phyloP scores from a whole-genome alignment of 2,113 vertebrate genomes.

The Chamaea fasciata region DNA sequence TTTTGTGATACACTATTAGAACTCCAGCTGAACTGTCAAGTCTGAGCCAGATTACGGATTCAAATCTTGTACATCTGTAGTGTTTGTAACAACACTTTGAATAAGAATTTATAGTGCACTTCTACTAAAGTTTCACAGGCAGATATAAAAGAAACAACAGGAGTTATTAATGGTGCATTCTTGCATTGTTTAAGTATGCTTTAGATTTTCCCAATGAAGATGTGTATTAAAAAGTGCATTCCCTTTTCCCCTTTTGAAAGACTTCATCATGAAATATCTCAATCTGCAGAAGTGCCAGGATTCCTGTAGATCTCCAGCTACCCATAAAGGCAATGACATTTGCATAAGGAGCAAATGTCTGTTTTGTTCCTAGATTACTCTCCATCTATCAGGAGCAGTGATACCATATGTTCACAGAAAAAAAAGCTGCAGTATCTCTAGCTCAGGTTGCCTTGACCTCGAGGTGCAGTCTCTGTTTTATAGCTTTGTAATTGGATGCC shows the following conservation, averaged over 20 bases:
- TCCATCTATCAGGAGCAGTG: constrained; percentile 39
- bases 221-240: neutral
- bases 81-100: neutral
- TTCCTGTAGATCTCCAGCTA: constrained; percentile 52
- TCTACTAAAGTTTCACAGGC: neutral
- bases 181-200: neutral
- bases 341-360: constrained; percentile 60
- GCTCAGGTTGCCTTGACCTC: constrained; percentile 58
- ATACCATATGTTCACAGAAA: constrained; percentile 53
- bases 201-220: neutral
- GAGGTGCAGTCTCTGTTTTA: constrained; percentile 9
- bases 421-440: constrained; percentile 31
- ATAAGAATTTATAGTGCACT: neutral
- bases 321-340: constrained; percentile 29
- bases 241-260: neutral
- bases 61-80: neutral
- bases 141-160: neutral
- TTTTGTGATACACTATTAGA: neutral
- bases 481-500: constrained; percentile 36
- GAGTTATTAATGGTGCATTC: neutral
- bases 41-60: neutral
- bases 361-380: constrained; percentile 57
- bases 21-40: neutral
- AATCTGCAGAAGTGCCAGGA: constrained; percentile 11
- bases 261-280: neutral